phyloP scores from a whole-genome alignment of 2,888 invertebrate species.

The Cinara cedri region DNA sequence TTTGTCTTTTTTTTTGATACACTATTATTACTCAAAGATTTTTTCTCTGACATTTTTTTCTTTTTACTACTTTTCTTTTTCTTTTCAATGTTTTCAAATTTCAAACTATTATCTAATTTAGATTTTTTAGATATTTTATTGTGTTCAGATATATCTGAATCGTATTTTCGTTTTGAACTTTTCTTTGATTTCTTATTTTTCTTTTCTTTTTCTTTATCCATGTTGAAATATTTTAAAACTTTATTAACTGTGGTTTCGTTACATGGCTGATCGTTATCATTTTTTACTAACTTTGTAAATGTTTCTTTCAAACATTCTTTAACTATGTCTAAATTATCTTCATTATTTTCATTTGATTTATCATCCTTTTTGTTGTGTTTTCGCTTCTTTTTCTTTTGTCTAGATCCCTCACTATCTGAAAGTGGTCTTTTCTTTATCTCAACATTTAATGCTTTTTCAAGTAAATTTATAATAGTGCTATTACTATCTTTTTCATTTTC shows the following conservation, averaged over 20 bases:
- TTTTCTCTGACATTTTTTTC: conserved; percentile 16
- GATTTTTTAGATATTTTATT: not conserved
- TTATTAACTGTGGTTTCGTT: conserved; percentile 20
- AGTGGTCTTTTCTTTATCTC: conserved; percentile 26
- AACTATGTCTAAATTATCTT: conserved; percentile 36
- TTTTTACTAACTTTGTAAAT: conserved; percentile 44
- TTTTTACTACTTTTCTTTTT: conserved; percentile 34
- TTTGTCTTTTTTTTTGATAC: conserved; percentile 31
- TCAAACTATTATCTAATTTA: not conserved
- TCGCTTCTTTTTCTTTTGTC: conserved; percentile 31
- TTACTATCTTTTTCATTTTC: conserved; percentile 18
- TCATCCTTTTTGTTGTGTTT: conserved; percentile 37
- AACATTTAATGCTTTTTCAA: conserved; percentile 49
- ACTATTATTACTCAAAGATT: not conserved
- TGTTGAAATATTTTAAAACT: conserved; percentile 47
- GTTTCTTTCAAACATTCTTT: conserved; percentile 50
- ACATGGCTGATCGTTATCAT: not conserved
- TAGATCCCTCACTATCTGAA: conserved; percentile 14
- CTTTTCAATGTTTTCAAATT: conserved; percentile 13
- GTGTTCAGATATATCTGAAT: conserved; percentile 32
- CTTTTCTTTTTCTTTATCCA: conserved; percentile 18
- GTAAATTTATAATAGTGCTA: conserved; percentile 38
- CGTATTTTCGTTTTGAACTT: conserved; percentile 29
- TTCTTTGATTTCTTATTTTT: conserved; percentile 50
- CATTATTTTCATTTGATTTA: conserved; percentile 26